Conservation (phyloP, 1,140 invertebrate genomes). For the Sitophilus oryzae region DNA sequence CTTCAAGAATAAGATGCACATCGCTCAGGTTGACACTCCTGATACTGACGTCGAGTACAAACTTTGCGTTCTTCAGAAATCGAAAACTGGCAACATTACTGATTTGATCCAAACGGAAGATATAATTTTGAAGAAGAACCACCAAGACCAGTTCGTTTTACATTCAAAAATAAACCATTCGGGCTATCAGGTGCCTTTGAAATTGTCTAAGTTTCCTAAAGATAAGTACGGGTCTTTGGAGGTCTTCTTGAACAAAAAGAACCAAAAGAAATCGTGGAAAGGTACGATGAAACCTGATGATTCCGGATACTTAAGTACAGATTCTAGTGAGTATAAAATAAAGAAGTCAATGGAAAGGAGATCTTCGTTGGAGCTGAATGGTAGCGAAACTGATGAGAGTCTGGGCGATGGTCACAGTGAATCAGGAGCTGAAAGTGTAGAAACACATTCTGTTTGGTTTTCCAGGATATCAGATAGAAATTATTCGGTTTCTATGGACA, state of each 20-base stretch:
- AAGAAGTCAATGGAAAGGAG: background rate
- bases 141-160: constrained; percentile 18
- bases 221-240: background rate
- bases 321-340: constrained; percentile 54
- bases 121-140: constrained; percentile 18
- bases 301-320: constrained; percentile 71
- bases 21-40: constrained; percentile 34
- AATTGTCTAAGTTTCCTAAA: background rate
- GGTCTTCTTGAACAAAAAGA: constrained; percentile 5
- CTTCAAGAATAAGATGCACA: constrained; percentile 32
- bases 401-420: constrained; percentile 69
- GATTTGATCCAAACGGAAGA: constrained; percentile 21
- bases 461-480: constrained; percentile 39
- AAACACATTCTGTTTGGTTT: constrained; percentile 72
- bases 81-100: constrained; percentile 16
- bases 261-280: constrained; percentile 17
- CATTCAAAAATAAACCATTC: constrained; percentile 3
- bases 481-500: constrained; percentile 21
- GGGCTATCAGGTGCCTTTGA: background rate
- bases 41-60: constrained; percentile 26
- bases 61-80: constrained; percentile 22
- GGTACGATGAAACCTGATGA: constrained; percentile 47
- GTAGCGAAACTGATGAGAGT: constrained; percentile 67
- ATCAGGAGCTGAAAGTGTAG: constrained; percentile 76
- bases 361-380: constrained; percentile 43